Evolutionary conservation across 92 coral and sea anemone species (phyloP).

Genomic region (Heliopora coerulea): DNA sequence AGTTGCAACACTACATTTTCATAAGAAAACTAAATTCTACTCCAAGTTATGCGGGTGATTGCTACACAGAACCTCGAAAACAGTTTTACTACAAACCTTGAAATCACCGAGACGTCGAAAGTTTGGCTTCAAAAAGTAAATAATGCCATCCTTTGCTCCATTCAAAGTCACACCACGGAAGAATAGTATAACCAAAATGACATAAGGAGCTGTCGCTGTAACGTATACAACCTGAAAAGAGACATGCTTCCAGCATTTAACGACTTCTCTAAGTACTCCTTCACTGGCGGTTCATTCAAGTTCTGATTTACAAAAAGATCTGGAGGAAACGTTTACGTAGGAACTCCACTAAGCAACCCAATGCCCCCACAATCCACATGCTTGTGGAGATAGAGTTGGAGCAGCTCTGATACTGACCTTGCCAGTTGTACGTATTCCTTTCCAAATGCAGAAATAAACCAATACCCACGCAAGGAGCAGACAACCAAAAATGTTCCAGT

Average conservation of each 20-base stretch:
- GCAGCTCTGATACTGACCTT: conserved; percentile 40
- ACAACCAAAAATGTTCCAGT: conserved; percentile 63
- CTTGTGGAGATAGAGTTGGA: not conserved
- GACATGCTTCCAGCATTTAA: too few relatives aligned
- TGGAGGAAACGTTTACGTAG: too few relatives aligned
- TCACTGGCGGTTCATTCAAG: too few relatives aligned
- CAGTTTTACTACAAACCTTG: conserved; percentile 41
- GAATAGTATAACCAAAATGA: conserved; percentile 51
- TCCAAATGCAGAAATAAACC: conserved; percentile 92
- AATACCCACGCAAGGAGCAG: conserved; percentile 87
- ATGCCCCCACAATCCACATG: too few relatives aligned
- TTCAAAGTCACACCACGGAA: conserved; percentile 52
- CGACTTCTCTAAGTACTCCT: too few relatives aligned
- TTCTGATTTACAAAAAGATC: too few relatives aligned
- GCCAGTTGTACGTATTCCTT: conserved; percentile 90
- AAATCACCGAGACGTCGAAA: conserved; percentile 49
- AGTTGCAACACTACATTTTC: too few relatives aligned
- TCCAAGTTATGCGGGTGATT: too few relatives aligned
- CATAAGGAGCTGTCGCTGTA: conserved; percentile 51
- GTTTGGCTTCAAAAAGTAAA: conserved; percentile 48
- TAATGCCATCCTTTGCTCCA: conserved; percentile 48
- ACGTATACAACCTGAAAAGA: conserved; percentile 44
- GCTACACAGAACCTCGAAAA: too few relatives aligned
- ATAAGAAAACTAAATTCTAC: too few relatives aligned
- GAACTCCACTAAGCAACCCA: too few relatives aligned